Percentiles rank a stretch among this genome's conserved stretches.
These are phyloP conservation scores for Dermatemys mawii DNA, from an alignment of 2,113 vertebrate species.

Conservation along the genomic window DNA sequence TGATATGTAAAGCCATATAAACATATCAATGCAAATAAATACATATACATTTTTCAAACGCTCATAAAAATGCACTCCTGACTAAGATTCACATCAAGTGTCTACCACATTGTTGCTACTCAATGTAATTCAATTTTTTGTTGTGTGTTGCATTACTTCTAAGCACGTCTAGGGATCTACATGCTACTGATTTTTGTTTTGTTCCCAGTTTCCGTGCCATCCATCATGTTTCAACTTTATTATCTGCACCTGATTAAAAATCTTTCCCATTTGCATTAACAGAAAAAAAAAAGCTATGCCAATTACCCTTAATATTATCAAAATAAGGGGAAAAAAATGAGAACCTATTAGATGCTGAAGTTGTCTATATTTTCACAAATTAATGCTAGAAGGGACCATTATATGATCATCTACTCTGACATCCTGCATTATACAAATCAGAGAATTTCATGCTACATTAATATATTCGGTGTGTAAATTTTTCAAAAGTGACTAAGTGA, in stretches of 20 bases:
- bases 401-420: constrained; percentile 34
- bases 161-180: constrained; percentile 1
- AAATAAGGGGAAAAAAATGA: background rate
- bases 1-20: constrained; percentile 77
- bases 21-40: constrained; percentile 73
- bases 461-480: background rate
- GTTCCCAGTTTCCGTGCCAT: background rate
- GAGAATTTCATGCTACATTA: background rate
- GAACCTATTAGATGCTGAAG: constrained; percentile 55
- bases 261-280: background rate
- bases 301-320: constrained; percentile 66
- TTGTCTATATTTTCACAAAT: constrained; percentile 44
- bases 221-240: constrained; percentile 45
- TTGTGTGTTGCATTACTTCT: constrained; percentile 26
- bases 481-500: background rate
- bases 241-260: constrained; percentile 58
- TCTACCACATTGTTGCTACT: background rate
- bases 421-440: constrained; percentile 45
- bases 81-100: constrained; percentile 54
- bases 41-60: constrained; percentile 46
- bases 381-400: constrained; percentile 17
- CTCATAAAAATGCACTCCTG: constrained; percentile 59
- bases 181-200: constrained; percentile 28
- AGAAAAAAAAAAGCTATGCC: constrained; percentile 58
- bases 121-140: constrained; percentile 6